Evolutionary conservation across 2,888 invertebrate genomes (phyloP).

Genomic region (Drosophila barbarae): DNA sequence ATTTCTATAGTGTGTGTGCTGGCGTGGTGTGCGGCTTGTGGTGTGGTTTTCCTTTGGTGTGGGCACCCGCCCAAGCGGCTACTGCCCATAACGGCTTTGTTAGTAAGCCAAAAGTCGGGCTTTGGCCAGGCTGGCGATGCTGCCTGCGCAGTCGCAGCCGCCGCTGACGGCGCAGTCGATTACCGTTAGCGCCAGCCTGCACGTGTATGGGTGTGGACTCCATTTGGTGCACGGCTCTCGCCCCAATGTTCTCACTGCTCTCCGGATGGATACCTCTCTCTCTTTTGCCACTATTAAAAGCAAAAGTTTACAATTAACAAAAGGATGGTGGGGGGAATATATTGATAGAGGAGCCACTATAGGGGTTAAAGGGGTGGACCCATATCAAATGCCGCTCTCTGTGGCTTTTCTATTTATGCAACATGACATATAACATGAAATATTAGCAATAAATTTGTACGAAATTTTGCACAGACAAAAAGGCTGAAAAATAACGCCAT

Average conservation of each 20-base stretch:
- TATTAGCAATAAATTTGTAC: constrained; percentile 72
- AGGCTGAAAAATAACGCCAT: constrained; percentile 54
- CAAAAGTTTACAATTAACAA: constrained; percentile 73
- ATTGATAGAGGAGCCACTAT: neutral
- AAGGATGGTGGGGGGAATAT: constrained; percentile 16
- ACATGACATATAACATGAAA: constrained; percentile 72
- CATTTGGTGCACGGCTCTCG: constrained; percentile 44
- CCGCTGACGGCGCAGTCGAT: constrained; percentile 60
- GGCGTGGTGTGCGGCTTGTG: constrained; percentile 40
- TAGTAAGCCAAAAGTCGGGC: constrained; percentile 60
- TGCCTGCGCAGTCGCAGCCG: constrained; percentile 25
- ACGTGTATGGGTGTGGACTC: constrained; percentile 60
- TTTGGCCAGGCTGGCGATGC: constrained; percentile 1
- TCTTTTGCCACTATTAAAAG: constrained; percentile 60
- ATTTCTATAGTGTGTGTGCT: neutral
- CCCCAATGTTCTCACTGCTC: constrained; percentile 25
- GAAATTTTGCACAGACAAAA: constrained; percentile 55
- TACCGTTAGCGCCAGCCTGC: constrained; percentile 74
- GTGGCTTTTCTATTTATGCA: constrained; percentile 70
- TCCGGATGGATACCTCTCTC: constrained; percentile 1
- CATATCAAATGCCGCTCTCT: constrained; percentile 44
- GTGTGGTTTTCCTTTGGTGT: constrained; percentile 40
- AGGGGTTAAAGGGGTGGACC: constrained; percentile 20
- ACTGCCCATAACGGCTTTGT: constrained; percentile 75
- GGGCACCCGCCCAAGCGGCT: constrained; percentile 72